Evolutionary conservation across 2,888 invertebrate species (phyloP), one percentile per base, ranked within the genome.

Genomic region (Ethmia dodecea): DNA sequence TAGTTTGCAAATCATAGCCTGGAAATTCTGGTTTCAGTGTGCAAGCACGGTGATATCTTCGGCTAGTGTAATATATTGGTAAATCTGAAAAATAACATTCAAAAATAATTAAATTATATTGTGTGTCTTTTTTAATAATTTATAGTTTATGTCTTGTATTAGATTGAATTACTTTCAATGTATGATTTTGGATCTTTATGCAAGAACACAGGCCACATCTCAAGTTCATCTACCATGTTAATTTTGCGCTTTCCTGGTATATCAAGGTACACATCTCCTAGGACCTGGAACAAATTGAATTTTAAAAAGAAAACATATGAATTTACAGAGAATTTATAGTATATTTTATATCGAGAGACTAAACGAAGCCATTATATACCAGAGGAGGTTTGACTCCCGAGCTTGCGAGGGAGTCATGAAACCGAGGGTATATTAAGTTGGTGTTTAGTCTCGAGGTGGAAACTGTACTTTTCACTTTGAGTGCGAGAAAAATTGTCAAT

Each of bases 231-330:
- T 26, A 60, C 39, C 9, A 75, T 47, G 41, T 72, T 74, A 0
- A 66, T 40, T 1, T 52, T 11, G 1, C 48, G 48, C 33, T 48
- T 52, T 2, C 47, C 49, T 14, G 50, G 35, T 3, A 54, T 44
- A 31, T 60, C 47, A 3, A 74, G 39, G 35, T 65, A 67, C 13
- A 75, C 45, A 36, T 75, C 69, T 2, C 74, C 75, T 31, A 76
- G 37, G 1, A 73, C 60, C 76, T 75, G 42, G 5, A 55, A 62
- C n/a, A n/a, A n/a, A 26, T 25, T 13, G 14, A 22, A 14, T 13
- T n/a, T n/a, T n/a, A n/a, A n/a, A n/a, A n/a, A n/a, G n/a, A n/a
- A n/a, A n/a, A n/a, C n/a, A n/a, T n/a, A n/a, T n/a, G n/a, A n/a
- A n/a, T n/a, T n/a, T n/a, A n/a, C n/a, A n/a, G n/a, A n/a, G n/a